Percentiles rank a stretch among this genome's conserved stretches.
phyloP scores from a whole-genome alignment of 2,888 invertebrate species.

The Linnaemya tessellans region DNA sequence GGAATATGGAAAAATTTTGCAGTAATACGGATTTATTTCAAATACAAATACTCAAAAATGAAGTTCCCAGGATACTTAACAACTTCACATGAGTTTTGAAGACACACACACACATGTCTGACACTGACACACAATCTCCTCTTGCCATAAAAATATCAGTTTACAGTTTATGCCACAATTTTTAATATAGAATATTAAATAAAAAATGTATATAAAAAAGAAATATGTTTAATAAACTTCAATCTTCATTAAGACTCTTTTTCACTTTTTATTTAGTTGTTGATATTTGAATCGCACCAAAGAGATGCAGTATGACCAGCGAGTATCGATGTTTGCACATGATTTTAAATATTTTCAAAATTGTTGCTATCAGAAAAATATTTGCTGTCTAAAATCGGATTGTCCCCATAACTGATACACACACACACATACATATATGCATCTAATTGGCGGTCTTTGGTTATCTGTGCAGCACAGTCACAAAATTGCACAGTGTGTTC shows the following conservation, averaged over 20 bases:
- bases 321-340: slow-evolving; percentile 49
- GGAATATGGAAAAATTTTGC: slow-evolving; percentile 51
- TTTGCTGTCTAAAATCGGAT: slow-evolving; percentile 14
- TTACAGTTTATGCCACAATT: slow-evolving; percentile 58
- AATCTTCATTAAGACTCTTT: slow-evolving; percentile 65
- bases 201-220: neutral
- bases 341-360: slow-evolving; percentile 44
- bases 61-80: slow-evolving; percentile 69
- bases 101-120: neutral
- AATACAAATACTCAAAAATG: slow-evolving; percentile 28
- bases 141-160: slow-evolving; percentile 71
- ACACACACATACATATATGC: slow-evolving; percentile 13
- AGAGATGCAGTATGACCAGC: slow-evolving; percentile 13
- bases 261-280: slow-evolving; percentile 25
- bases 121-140: slow-evolving; percentile 35
- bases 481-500: too few relatives aligned
- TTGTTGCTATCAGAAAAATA: slow-evolving; percentile 24
- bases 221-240: slow-evolving; percentile 52
- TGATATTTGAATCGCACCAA: slow-evolving; percentile 29
- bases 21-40: slow-evolving; percentile 39
- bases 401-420: slow-evolving; percentile 52
- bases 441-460: neutral
- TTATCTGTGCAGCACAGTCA: neutral
- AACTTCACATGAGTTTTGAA: neutral
- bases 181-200: slow-evolving; percentile 3